These are phyloP conservation scores for Schrankia costaestrigalis DNA, from an alignment of 2,888 invertebrate genomes.

Conservation along the genomic window DNA sequence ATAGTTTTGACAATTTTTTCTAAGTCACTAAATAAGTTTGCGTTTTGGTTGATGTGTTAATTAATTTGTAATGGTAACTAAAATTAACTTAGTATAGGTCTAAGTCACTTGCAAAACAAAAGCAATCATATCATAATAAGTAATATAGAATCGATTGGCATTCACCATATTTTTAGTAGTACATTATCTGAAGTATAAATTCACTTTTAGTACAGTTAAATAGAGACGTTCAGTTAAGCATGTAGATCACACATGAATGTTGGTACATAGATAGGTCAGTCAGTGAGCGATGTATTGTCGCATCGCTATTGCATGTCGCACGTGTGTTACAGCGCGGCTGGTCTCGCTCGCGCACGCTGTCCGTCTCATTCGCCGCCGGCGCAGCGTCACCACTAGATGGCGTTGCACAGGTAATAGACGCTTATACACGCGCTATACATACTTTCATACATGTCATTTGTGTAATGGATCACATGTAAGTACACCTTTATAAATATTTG, in stretches of 20 bases:
- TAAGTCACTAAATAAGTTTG: not conserved
- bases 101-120: not conserved
- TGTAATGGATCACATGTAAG: no score
- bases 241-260: slow-evolving; percentile 2
- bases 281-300: slow-evolving; percentile 26
- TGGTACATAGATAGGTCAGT: slow-evolving; percentile 5
- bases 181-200: slow-evolving; percentile 1
- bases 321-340: slow-evolving; percentile 86
- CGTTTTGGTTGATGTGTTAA: not conserved
- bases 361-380: slow-evolving; percentile 91
- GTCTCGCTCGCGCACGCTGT: slow-evolving; percentile 94
- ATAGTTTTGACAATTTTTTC: no score
- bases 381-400: slow-evolving; percentile 90
- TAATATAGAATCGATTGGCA: slow-evolving; percentile 1
- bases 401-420: slow-evolving; percentile 77
- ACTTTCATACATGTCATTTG: not conserved
- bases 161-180: not conserved
- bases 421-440: slow-evolving; percentile 16
- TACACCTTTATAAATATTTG: no score
- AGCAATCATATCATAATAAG: not conserved
- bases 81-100: not conserved
- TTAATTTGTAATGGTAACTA: slow-evolving; percentile 1
- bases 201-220: no score
- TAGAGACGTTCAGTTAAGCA: not conserved
- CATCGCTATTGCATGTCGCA: slow-evolving; percentile 56